Base-by-base conservation (phyloP, 2,113 vertebrate genomes). In the Jacana jacana region DNA sequence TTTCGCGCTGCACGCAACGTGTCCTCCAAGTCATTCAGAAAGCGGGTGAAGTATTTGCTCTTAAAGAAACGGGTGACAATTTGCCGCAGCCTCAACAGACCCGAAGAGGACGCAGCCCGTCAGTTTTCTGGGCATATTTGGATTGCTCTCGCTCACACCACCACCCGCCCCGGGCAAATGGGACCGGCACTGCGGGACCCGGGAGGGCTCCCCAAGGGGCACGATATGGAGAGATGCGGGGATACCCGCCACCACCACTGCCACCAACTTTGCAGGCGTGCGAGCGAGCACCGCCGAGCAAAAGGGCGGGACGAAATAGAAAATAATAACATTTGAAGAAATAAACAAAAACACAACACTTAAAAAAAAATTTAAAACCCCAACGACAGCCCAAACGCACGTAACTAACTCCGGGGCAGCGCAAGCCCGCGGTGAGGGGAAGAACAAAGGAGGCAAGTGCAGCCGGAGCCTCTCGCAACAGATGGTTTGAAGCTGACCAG, bases 391-490 rank as follows among this genome's bases (percentile, higher is more conserved):
- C n/a, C 48, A 24, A 80, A 64, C 16, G 17, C 49, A 35, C 30
- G 51, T 31, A 49, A 81, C 40, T 58, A 61, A 76, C 42, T 70
- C 64, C 16, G 33, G 28, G 51, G 70, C 57, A 91, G 81, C 44
- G 58, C 81, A 81, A 82, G 73, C 61, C 65, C 55, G 22, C 42
- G 48, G 37, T 48, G 69, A 94, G 54, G 58, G 17, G 27, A 89
- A 93, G 96, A 96, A 96, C 96, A 96, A 96, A 96, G 94, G 87
- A 87, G 88, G 65, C 92, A 94, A 95, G 91, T 88, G 85, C 92
- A 85, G 81, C 46, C 85, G 88, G 65, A 65, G 96, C 81, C 88
- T 70, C 94, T 63, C 70, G 86, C 95, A 95, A 95, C 93, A 95
- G 94, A 96, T 95, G 92, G 95, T 93, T 94, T 85, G 92, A 89